Conservation (phyloP, 35 echinoderm and acorn worm species). For the Hemicentrotus pulcherrimus region DNA sequence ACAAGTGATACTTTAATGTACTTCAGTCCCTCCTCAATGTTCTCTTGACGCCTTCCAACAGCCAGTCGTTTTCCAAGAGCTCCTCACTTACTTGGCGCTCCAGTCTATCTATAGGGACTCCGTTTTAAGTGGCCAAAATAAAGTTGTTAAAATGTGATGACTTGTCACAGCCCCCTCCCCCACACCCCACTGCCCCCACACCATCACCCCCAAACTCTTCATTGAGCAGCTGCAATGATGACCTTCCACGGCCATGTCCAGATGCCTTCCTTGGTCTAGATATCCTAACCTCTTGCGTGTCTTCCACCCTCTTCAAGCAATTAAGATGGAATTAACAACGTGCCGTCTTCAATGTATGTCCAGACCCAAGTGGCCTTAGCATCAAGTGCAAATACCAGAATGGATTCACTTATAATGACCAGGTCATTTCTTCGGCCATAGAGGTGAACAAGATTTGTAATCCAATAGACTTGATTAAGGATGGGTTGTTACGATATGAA, state of each 20-base stretch:
- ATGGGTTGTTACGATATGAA: too few relatives aligned
- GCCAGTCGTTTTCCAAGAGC: too few relatives aligned
- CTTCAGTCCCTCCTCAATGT: too few relatives aligned
- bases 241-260: neutral
- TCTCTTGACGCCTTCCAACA: too few relatives aligned
- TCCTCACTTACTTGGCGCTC: too few relatives aligned
- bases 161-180: neutral
- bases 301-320: neutral
- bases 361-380: neutral
- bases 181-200: neutral
- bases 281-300: neutral
- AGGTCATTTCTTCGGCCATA: too few relatives aligned
- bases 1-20: too few relatives aligned
- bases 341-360: neutral
- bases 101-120: too few relatives aligned
- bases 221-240: neutral
- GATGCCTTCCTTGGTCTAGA: neutral
- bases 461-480: too few relatives aligned
- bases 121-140: too few relatives aligned
- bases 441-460: too few relatives aligned
- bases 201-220: neutral
- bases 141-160: too few relatives aligned
- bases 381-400: neutral
- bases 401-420: neutral
- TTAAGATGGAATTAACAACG: neutral